Base-by-base conservation (phyloP, 92 coral and sea anemone species). In the Heliopora coerulea region DNA sequence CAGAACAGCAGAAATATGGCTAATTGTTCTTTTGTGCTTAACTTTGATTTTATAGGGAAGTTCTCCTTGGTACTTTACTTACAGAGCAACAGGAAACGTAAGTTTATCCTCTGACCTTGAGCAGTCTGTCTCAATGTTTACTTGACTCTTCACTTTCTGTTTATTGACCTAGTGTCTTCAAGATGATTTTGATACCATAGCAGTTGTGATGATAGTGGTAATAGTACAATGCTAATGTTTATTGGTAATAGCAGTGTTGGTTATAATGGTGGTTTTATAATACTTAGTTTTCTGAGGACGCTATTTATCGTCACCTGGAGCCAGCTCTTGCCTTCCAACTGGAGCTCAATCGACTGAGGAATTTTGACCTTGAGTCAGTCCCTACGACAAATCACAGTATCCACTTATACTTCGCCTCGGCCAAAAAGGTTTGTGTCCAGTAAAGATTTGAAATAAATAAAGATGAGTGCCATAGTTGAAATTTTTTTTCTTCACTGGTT, bases 281-380 rank as follows among this genome's bases (percentile, higher is more conserved):
- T 34, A 73, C 50, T 21, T 46, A 93, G 98, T 93, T 93, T 65
- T 83, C 68, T 58, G 98, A 93, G 56, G 98, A 93, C 69, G 74
- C 84, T 44, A 93, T 93, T 56, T 93, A 93, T 66, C 98, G 98
- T 10, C 98, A 93, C 82, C 79, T 93, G 54, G 98, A 93, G 78
- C 98, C 98, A 59, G 98, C 98, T 0, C 89, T 93, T 3, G 98
- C 98, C 24, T 93, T 85, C 54, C 98, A 93, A 72, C 65, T 93
- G 37, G 98, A 92, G 63, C 80, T 92, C 49, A 85, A 89, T 65
- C 91, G 97, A 11, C 74, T 92, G 23, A 80, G 97, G 78, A 92
- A 92, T 82, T 92, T 92, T 74, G 96, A 92, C 69, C 69, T 92
- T 61, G 87, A 89, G 79, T 65, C 89, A 28, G 83, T 92, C 46